Conservation (phyloP, 2,113 vertebrate genomes). For the Synodontis membranacea region DNA sequence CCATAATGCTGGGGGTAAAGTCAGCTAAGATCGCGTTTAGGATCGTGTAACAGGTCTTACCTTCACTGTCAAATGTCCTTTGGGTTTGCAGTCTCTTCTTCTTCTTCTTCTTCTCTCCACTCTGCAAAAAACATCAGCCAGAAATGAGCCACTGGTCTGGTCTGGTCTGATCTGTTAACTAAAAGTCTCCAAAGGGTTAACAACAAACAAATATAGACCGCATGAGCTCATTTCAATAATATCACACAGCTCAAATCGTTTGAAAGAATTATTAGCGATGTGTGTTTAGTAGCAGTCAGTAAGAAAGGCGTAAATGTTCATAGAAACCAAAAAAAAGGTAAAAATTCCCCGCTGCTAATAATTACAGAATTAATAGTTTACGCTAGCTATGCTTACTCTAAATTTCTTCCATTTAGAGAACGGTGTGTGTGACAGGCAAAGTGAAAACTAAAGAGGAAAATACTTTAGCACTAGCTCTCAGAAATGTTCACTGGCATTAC, state of each 20-base stretch:
- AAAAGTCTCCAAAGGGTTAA: neutral
- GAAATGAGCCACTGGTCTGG: neutral
- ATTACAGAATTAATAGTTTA: neutral
- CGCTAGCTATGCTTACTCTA: neutral
- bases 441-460: neutral
- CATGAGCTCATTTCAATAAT: neutral
- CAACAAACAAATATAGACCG: neutral
- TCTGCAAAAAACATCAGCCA: conserved; percentile 59
- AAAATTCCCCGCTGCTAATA: neutral
- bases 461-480: neutral
- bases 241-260: neutral
- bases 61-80: conserved; percentile 90
- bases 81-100: conserved; percentile 83
- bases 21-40: neutral
- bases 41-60: conserved; percentile 70
- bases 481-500: neutral
- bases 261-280: neutral
- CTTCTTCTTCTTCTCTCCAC: conserved; percentile 74
- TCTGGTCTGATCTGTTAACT: neutral
- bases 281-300: neutral
- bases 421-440: neutral
- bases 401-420: neutral
- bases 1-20: neutral
- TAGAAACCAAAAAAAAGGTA: neutral
- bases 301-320: neutral